Evolutionary conservation across 53 echinoderm and acorn worm genomes (phyloP), one percentile per base, ranked within the genome.

Genomic region (Holothuria scabra): DNA sequence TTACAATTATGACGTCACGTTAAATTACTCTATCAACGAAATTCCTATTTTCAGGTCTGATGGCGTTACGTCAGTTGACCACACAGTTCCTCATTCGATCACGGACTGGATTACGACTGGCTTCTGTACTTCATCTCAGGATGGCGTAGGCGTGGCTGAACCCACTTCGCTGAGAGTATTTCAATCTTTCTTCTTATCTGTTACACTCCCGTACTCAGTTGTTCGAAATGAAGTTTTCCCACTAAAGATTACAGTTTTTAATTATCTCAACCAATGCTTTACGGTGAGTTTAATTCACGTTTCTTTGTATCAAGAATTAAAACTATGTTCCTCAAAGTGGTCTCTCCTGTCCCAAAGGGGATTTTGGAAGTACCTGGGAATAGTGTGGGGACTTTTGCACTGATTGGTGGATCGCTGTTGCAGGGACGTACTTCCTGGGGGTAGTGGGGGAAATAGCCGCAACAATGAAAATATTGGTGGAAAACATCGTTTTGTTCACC

Each of bases 141-240:
- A 84, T 21, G 94, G 94, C 30, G 37, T 97, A 18, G 97, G 97
- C 20, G 87, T 97, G 34, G 87, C 94, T 1, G 90, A 90, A 33
- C 57, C 97, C 18, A 71, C 81, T 28, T 82, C 86, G 67, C 76
- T 97, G 48, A 80, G 88, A 11, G 94, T 90, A 20, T 97, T 97
- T 85, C 94, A 97, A 82, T 91, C 92, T 12, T 97, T 97, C 90
- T 97, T 97, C 81, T 84, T 97, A 32, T 94, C 97, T 20, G 59
- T 89, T 60, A 94, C 94, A 12, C 83, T 97, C 23, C 97, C 97
- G 12, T 97, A 97, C 78, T 97, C 97, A 31, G 90, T 97, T 60
- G 90, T 94, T 48, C 84, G 92, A 8, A 90, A 88, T 18, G 97
- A 97, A 85, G 86, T 87, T 31, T 88, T 92, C 5, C 90, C 94